Evolutionary conservation across 1,140 invertebrate species (phyloP).

Genomic region (Drosophila triauraria): DNA sequence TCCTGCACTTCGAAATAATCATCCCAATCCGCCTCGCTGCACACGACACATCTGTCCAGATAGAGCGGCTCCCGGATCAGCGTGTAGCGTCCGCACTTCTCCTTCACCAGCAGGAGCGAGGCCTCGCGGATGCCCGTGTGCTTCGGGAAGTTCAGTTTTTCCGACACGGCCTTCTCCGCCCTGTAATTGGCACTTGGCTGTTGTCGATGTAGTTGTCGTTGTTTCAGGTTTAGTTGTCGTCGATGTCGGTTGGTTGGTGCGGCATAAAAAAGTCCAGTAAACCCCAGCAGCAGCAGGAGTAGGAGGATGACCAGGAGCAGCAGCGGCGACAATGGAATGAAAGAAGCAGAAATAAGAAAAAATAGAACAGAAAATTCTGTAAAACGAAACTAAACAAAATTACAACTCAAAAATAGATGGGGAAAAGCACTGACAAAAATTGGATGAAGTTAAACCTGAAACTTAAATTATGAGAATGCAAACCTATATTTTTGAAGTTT

Average conservation of each 20-base stretch:
- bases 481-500: neutral
- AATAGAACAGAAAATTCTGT: slow-evolving; percentile 67
- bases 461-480: neutral
- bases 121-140: slow-evolving; percentile 93
- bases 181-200: slow-evolving; percentile 87
- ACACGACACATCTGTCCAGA: slow-evolving; percentile 95
- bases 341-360: slow-evolving; percentile 35
- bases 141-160: slow-evolving; percentile 86
- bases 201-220: slow-evolving; percentile 57
- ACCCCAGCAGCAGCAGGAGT: neutral
- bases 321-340: slow-evolving; percentile 39
- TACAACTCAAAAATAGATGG: slow-evolving; percentile 55
- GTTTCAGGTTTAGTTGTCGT: slow-evolving; percentile 46
- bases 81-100: slow-evolving; percentile 95
- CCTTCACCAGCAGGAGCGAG: slow-evolving; percentile 94
- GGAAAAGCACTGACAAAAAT: neutral
- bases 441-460: neutral
- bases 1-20: slow-evolving; percentile 98
- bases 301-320: neutral
- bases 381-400: slow-evolving; percentile 81
- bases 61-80: slow-evolving; percentile 95
- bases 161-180: slow-evolving; percentile 84
- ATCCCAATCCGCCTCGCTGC: slow-evolving; percentile 93
- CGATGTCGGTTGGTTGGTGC: slow-evolving; percentile 34
- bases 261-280: slow-evolving; percentile 28